Evolutionary conservation across 1,140 invertebrate genomes (phyloP).

Genomic region (Coenobita brevimanus): DNA sequence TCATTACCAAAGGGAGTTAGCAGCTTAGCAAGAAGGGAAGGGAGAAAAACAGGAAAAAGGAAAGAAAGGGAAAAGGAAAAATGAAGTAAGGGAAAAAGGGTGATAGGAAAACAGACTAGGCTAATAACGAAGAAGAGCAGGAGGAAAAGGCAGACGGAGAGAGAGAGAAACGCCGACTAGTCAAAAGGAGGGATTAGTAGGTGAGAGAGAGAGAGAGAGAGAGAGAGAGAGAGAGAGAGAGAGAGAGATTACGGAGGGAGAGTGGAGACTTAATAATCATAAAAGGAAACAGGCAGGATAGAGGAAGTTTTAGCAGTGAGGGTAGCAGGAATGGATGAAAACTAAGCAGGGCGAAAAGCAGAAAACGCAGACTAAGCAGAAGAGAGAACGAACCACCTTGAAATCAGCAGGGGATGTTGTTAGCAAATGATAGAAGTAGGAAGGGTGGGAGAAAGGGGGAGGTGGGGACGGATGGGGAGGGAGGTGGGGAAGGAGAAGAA

Average conservation of each 20-base stretch:
- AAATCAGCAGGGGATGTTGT: no score
- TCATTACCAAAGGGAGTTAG: no score
- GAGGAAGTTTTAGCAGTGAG: neutral
- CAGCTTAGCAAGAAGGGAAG: no score
- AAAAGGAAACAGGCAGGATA: no score
- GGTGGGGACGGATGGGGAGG: neutral
- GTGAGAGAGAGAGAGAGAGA: conserved; percentile 25
- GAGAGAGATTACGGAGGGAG: neutral
- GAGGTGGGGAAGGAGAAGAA: neutral
- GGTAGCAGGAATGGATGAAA: neutral
- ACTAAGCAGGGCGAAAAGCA: neutral
- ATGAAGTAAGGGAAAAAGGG: neutral
- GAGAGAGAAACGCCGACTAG: conserved; percentile 10
- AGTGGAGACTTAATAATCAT: neutral
- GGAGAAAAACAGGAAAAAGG: no score
- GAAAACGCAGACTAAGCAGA: no score
- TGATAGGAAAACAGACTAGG: neutral
- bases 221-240: conserved; percentile 30
- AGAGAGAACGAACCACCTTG: no score
- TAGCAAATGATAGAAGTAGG: no score
- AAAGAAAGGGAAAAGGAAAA: neutral
- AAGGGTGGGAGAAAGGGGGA: no score
- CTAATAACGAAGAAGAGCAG: neutral
- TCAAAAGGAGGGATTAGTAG: neutral
- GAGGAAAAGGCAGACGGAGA: neutral